A percentile compares a stretch with the other conserved stretches of the same genome.
Evolutionary conservation across 2,888 invertebrate genomes (phyloP).

Genomic region (Anticlea derivata): DNA sequence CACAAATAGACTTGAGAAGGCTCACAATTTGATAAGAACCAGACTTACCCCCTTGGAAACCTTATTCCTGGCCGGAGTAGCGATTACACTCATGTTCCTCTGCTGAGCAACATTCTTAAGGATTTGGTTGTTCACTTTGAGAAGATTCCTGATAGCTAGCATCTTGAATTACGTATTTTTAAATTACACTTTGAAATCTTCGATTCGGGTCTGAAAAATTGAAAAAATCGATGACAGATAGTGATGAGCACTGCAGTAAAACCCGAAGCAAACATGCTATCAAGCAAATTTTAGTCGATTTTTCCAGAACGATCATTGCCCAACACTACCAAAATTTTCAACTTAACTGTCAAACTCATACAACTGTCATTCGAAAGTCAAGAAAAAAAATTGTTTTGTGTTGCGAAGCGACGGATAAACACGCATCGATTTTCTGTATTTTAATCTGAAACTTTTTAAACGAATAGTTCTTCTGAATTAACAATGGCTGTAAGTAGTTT

Average conservation of each 20-base stretch:
- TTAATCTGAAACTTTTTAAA: conserved; percentile 3
- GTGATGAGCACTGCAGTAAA: not conserved
- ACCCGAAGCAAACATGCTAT: not conserved
- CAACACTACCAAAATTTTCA: no score
- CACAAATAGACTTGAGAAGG: not conserved
- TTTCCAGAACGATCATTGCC: no score
- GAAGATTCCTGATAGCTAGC: conserved; percentile 62
- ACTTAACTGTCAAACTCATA: not conserved
- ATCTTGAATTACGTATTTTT: conserved; percentile 53
- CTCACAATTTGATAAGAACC: not conserved
- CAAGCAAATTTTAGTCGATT: no score
- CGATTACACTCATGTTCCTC: conserved; percentile 66
- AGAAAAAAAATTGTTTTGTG: conserved; percentile 32
- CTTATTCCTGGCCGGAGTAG: conserved; percentile 61
- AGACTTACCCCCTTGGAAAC: conserved; percentile 57
- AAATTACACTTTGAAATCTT: conserved; percentile 12
- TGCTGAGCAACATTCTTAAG: conserved; percentile 63
- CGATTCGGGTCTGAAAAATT: not conserved
- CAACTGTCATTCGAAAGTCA: not conserved
- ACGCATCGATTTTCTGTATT: conserved; percentile 16
- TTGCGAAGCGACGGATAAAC: conserved; percentile 37
- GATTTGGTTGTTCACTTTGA: conserved; percentile 58
- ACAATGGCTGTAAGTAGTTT: conserved; percentile 58
- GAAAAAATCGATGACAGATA: conserved; percentile 3
- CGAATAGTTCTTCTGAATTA: conserved; percentile 3